Base-by-base conservation (phyloP, 2,888 invertebrate genomes). In the Nemapogon koenigi region DNA sequence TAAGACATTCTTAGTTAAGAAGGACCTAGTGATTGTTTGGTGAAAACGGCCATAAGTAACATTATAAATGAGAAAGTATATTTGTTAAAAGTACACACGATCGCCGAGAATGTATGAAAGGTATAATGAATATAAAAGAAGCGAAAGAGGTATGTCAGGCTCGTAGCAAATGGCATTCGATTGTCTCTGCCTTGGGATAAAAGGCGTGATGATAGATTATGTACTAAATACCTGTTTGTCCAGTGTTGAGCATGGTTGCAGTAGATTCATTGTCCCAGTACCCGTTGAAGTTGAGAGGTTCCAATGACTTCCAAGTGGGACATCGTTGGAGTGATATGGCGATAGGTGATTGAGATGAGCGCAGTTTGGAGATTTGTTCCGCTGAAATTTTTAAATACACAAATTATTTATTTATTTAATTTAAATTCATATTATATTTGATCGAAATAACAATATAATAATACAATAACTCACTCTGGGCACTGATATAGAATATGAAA, bases 291-390 rank as follows among this genome's bases (percentile, higher is more conserved):
- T 75, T 73, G 30, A 84, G 69, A 1, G 82, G 82, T 6, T 81
- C 79, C 13, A 87, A 64, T 0, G 76, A 69, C 0, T 69, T 57
- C 75, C 73, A 78, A 0, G 67, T 69, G 1, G 75, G 76, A 39
- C 76, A 78, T 2, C 70, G 59, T 26, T 59, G 66, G 2, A 76
- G 45, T 0, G 68, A 66, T 14, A 78, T 76, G 26, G 86, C 82
- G 36, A 88, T 86, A 0, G 88, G 88, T 0, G 87, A 87, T 55
- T 88, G 88, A 2, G 78, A 76, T 0, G 76, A 55, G 27, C 76
- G 55, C 7, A 78, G 51, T 27, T 65, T 65, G 2, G 78, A 76
- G 41, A 78, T 76, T 39, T 76, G 71, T 49, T 72, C 75, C 30
- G 78, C 78, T 78, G 57, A 2, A 50, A 51, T n/a, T n/a, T n/a